A percentile compares a stretch with the other conserved stretches of the same genome.
phyloP scores from a whole-genome alignment of 2,888 invertebrate genomes.

The Myopa testacea region DNA sequence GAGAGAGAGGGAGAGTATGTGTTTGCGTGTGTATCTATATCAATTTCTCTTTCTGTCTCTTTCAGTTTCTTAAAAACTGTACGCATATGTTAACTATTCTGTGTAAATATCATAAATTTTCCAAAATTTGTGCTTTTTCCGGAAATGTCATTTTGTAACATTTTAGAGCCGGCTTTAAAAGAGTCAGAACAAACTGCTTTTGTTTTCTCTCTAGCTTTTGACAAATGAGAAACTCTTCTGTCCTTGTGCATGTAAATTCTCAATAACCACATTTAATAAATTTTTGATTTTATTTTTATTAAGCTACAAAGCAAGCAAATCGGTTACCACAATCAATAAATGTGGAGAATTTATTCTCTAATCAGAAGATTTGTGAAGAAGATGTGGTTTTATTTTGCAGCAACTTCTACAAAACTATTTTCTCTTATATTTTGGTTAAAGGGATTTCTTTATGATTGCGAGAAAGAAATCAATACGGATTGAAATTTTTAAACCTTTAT shows the following conservation, averaged over 20 bases:
- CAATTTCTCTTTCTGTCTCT: neutral
- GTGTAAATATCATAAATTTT: slow-evolving; percentile 36
- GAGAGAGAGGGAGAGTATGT: neutral
- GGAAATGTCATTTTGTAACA: neutral
- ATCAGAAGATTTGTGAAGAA: neutral
- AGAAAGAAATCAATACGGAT: too few species aligned
- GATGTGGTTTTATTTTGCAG: too few species aligned
- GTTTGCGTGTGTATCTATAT: slow-evolving; percentile 7
- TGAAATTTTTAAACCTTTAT: too few species aligned
- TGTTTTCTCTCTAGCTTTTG: neutral
- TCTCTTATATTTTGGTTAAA: neutral
- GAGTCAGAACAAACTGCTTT: neutral
- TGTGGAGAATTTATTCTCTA: neutral
- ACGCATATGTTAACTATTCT: slow-evolving; percentile 26
- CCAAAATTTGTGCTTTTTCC: slow-evolving; percentile 17
- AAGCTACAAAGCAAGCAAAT: neutral
- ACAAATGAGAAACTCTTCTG: neutral
- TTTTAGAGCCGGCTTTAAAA: neutral
- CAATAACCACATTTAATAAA: slow-evolving; percentile 5
- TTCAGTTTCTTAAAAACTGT: neutral
- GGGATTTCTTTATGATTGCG: neutral
- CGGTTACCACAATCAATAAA: slow-evolving; percentile 10
- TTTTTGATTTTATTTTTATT: slow-evolving; percentile 9
- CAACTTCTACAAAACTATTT: neutral
- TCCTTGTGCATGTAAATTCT: neutral